Base-by-base conservation (phyloP, 1,140 invertebrate species). In the Ceratosolen fusciceps region DNA sequence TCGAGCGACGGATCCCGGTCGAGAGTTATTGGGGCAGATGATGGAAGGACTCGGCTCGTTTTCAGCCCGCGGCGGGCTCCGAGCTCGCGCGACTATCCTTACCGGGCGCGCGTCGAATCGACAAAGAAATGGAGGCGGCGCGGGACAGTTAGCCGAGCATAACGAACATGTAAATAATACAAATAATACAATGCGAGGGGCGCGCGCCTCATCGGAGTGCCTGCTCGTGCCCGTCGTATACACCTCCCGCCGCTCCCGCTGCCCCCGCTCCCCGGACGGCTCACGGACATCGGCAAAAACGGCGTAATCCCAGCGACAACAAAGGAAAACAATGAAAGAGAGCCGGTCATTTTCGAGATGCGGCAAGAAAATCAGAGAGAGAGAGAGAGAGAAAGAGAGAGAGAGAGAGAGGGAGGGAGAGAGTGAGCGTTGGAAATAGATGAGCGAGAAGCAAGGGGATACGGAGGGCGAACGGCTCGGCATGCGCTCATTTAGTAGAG, bases 141-240 rank as follows among this genome's bases (percentile, higher is more conserved):
- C 62, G 77, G 82, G 74, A 81, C 74, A 79, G 31, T 77, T 24
- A 43, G 26, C 47, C 74, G 65, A 80, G 82, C 81, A 79, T 79
- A 82, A 83, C 81, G 80, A 81, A 81, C 81, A 80, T 82, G 84
- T 80, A 85, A 85, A 85, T 83, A 83, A 85, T 83, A 83, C 81
- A 83, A 83, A 82, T 80, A n/a, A n/a, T n/a, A n/a, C 72, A 75
- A 80, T 83, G 65, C 60, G 47, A 49, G 54, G 26, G 67, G 43
- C 58, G 72, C 60, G 39, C 24, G 62, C 1, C 52, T 26, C 26
- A 26, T 39, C 34, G n/a, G 67, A 21, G 52, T 43, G 26, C 5
- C n/a, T 24, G 9, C n/a, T 52, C 76, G 67, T 19, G 60, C 8
- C 1, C 31, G n/a, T n/a, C n/a, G n/a, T n/a, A n/a, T n/a, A n/a